phyloP scores from a whole-genome alignment of 1,140 invertebrate species.

The Lamellibrachia luymesi region DNA sequence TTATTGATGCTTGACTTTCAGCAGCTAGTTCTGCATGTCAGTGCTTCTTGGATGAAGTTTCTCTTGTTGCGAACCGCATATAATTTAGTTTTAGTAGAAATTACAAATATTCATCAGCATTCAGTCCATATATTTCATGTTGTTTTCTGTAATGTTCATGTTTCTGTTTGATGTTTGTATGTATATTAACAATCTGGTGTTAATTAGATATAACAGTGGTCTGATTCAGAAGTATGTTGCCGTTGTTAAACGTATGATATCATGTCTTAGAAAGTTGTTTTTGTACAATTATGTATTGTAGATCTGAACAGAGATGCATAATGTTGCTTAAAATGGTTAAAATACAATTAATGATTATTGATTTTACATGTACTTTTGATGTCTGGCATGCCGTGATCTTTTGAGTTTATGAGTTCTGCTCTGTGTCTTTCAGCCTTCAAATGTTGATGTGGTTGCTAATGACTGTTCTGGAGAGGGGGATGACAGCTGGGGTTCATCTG shows the following conservation, averaged over 20 bases:
- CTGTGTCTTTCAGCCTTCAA: background rate
- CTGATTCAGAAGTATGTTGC: background rate
- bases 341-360: background rate
- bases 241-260: background rate
- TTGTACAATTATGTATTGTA: too few species aligned
- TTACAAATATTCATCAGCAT: background rate
- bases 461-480: background rate
- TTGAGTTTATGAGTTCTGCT: background rate
- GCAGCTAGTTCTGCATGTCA: background rate
- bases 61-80: background rate
- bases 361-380: background rate
- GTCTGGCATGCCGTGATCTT: background rate
- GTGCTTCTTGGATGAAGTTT: background rate
- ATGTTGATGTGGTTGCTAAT: background rate
- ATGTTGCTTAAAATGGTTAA: background rate
- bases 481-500: background rate
- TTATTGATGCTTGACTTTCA: background rate
- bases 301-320: background rate
- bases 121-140: background rate
- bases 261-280: too few species aligned
- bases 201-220: background rate
- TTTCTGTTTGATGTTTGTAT: background rate
- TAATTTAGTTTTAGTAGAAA: background rate
- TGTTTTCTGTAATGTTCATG: background rate
- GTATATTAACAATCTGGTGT: background rate